Evolutionary conservation across 2,113 vertebrate species (phyloP).

Genomic region (Puffinus mauretanicus): DNA sequence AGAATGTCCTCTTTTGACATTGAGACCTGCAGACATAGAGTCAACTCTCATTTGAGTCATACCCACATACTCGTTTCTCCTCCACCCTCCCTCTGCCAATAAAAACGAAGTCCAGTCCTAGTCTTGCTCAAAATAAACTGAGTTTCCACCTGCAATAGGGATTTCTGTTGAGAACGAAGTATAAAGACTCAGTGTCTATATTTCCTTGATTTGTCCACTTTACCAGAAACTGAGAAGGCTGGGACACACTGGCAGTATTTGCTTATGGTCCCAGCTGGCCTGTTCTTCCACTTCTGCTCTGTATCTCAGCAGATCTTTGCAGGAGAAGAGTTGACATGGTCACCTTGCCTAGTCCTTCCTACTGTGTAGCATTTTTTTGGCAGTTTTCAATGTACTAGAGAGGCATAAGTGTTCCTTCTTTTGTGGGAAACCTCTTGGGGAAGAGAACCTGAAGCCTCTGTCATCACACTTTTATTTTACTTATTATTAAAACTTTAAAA

Average conservation of each 20-base stretch:
- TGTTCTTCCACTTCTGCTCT: background rate
- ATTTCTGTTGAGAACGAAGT: background rate
- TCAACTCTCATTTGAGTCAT: background rate
- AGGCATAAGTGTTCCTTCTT: background rate
- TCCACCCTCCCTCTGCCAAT: background rate
- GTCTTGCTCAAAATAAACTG: background rate
- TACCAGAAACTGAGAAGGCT: background rate
- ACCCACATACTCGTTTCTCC: background rate
- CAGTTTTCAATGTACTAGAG: background rate
- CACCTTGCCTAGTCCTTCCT: background rate
- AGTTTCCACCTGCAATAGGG: background rate
- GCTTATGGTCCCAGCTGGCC: accelerated
- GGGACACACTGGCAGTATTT: background rate
- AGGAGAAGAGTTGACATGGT: background rate
- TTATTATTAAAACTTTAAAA: background rate
- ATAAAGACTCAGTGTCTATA: background rate
- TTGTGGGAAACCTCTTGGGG: background rate
- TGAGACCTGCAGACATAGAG: background rate
- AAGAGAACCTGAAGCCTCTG: background rate
- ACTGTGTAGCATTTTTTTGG: background rate
- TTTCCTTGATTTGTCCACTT: background rate
- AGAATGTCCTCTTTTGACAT: background rate
- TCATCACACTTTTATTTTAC: background rate
- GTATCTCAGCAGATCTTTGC: background rate
- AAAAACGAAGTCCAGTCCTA: background rate